Base-by-base conservation (phyloP, 1,140 invertebrate species). In the Dreissena polymorpha region DNA sequence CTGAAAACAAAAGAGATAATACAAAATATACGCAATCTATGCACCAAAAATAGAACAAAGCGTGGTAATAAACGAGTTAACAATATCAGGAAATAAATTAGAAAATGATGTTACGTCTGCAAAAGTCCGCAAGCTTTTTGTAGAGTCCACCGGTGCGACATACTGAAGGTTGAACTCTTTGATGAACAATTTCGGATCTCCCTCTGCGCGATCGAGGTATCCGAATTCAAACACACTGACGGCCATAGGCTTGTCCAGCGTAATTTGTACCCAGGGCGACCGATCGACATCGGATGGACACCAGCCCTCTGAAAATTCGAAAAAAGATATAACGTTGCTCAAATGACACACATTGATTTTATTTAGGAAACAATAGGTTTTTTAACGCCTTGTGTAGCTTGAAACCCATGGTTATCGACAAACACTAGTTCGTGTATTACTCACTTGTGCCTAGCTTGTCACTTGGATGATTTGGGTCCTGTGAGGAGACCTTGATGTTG, bases 131-230 rank as follows among this genome's bases (percentile, higher is more conserved):
- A 82, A 74, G 12, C 21, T 14, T 73, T 49, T 82, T 0, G 79
- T 10, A 6, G 79, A 68, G 39, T 82, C 79, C 1, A 72, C n/a
- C 0, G 79, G 23, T 27, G 79, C 29, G 64, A 82, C 70, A 49
- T 76, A 83, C 53, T 76, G 67, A 7, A 83, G 73, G 1, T 83
- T 68, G 39, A 83, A 83, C 16, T 76, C 67, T 63, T 16, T 49
- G 55, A 83, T 63, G 76, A 68, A 78, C 50, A 69, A 57, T 29
- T 0, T 25, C 10, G 21, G 18, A 16, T 57, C 55, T 10, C 18
- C 39, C 39, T 14, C 12, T 10, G 6, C 6, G 53, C 50, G 49
- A 0, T 55, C 23, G 25, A 60, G 29, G 50, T 25, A 69, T 3
- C 51, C 50, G 29, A 83, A 83, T 14, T 0, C 18, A 53, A 83